Conservation (phyloP, 2,888 invertebrate genomes). For the Argyresthia goedartella region DNA sequence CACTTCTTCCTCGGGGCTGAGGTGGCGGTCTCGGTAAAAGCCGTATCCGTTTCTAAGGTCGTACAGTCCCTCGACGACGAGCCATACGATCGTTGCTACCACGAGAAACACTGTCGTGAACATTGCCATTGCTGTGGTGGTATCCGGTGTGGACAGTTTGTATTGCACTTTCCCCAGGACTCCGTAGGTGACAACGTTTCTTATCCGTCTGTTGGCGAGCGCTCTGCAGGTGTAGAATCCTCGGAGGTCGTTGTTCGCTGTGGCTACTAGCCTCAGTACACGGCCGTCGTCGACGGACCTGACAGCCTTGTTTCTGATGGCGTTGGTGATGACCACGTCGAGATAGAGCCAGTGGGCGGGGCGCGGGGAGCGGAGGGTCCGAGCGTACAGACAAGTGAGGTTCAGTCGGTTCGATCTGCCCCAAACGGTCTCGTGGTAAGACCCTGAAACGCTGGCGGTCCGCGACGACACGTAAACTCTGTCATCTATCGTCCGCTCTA, state of each 20-base stretch:
- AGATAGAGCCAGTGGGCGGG: slow-evolving; percentile 44
- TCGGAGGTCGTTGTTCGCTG: slow-evolving; percentile 37
- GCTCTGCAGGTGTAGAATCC: slow-evolving; percentile 57
- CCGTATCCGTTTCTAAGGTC: slow-evolving; percentile 51
- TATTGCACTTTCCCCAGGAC: slow-evolving; percentile 41
- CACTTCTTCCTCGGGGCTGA: slow-evolving; percentile 45
- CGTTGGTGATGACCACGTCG: slow-evolving; percentile 30
- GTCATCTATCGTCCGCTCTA: slow-evolving; percentile 36
- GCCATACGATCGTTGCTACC: slow-evolving; percentile 39
- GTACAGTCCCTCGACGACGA: slow-evolving; percentile 43
- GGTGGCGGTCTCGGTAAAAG: slow-evolving; percentile 49
- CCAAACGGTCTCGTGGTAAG: slow-evolving; percentile 52
- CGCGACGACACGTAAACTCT: slow-evolving; percentile 45
- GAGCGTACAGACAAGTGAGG: slow-evolving; percentile 48
- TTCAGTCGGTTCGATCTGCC: slow-evolving; percentile 46
- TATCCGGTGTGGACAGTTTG: slow-evolving; percentile 34
- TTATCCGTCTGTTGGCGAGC: slow-evolving; percentile 31
- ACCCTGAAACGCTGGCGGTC: slow-evolving; percentile 52
- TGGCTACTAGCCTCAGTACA: slow-evolving; percentile 38
- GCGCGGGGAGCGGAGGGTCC: slow-evolving; percentile 25
- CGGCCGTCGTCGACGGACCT: slow-evolving; percentile 41
- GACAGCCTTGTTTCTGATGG: slow-evolving; percentile 24
- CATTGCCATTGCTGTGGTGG: slow-evolving; percentile 38
- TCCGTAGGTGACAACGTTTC: slow-evolving; percentile 55
- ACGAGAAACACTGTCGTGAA: slow-evolving; percentile 41